Evolutionary conservation across 2,797 vertebrate genomes (phyloP).

Genomic region (Acipenser transmontanus): DNA sequence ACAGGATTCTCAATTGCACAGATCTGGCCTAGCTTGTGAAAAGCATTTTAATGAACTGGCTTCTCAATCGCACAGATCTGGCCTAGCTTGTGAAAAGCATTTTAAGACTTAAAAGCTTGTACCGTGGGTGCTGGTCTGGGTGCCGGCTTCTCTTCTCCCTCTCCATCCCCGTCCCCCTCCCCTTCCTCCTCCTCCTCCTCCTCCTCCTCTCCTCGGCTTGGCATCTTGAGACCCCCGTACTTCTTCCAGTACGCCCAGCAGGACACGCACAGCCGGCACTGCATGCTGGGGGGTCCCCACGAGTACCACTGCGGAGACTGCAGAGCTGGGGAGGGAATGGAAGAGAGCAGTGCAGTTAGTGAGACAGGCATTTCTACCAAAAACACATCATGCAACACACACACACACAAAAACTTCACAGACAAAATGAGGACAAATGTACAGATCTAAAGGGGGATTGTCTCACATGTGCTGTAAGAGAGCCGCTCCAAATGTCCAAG

Average conservation of each 20-base stretch:
- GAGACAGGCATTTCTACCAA: neutral
- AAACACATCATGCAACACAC: too few species aligned
- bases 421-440: slow-evolving; percentile 5
- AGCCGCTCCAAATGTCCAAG: too few species aligned
- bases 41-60: neutral
- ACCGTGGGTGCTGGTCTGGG: slow-evolving; percentile 71
- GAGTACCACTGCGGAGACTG: slow-evolving; percentile 97
- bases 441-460: too few species aligned
- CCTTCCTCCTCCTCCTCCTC: slow-evolving; percentile 37
- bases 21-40: too few species aligned
- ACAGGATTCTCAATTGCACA: too few species aligned
- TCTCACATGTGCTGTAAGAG: too few species aligned
- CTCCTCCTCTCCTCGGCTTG: slow-evolving; percentile 84
- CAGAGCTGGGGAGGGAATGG: slow-evolving; percentile 61
- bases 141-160: slow-evolving; percentile 82
- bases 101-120: slow-evolving; percentile 8
- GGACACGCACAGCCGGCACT: slow-evolving; percentile 87
- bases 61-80: slow-evolving; percentile 22
- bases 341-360: neutral
- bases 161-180: slow-evolving; percentile 82
- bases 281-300: slow-evolving; percentile 96
- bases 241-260: slow-evolving; percentile 99
- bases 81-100: too few species aligned
- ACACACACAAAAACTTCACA: neutral
- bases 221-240: slow-evolving; percentile 96